phyloP scores from a whole-genome alignment of 2,113 vertebrate species.

The Thunnus maccoyii region DNA sequence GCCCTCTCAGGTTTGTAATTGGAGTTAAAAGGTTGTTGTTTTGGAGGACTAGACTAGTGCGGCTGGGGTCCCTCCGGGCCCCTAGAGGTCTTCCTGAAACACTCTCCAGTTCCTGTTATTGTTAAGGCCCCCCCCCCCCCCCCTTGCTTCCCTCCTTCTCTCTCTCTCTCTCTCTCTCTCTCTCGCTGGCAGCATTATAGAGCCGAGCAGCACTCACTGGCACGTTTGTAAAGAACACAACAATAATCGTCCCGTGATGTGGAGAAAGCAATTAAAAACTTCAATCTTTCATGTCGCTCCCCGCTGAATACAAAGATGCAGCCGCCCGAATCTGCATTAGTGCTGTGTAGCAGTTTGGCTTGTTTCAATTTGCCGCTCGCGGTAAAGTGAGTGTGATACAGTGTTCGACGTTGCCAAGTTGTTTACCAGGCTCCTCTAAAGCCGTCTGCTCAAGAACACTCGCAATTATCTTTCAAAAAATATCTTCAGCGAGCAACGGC shows the following conservation, averaged over 20 bases:
- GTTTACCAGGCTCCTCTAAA: constrained; percentile 76
- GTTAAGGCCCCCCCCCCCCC: not conserved
- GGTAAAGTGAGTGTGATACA: constrained; percentile 73
- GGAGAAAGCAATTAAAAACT: constrained; percentile 86
- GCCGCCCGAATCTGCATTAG: constrained; percentile 74
- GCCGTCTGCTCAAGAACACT: constrained; percentile 77
- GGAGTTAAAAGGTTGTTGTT: constrained; percentile 81
- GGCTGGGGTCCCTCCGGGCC: constrained; percentile 55
- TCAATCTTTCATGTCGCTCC: constrained; percentile 83
- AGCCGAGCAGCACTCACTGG: constrained; percentile 66
- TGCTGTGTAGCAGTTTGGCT: constrained; percentile 69
- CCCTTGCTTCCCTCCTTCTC: constrained; percentile 2
- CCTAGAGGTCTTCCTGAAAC: constrained; percentile 67
- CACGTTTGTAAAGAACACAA: constrained; percentile 75
- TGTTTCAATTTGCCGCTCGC: constrained; percentile 80
- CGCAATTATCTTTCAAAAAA: constrained; percentile 80
- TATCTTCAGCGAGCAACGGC: constrained; percentile 62
- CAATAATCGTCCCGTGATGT: constrained; percentile 79
- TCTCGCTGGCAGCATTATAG: constrained; percentile 46
- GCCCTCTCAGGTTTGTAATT: constrained; percentile 71
- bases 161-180: not conserved
- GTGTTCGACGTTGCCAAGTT: constrained; percentile 73
- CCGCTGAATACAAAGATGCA: constrained; percentile 78
- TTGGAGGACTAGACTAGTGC: constrained; percentile 53
- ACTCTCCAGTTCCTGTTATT: constrained; percentile 70